Evolutionary conservation across 2,888 invertebrate genomes (phyloP).

Genomic region (Seira musarum): DNA sequence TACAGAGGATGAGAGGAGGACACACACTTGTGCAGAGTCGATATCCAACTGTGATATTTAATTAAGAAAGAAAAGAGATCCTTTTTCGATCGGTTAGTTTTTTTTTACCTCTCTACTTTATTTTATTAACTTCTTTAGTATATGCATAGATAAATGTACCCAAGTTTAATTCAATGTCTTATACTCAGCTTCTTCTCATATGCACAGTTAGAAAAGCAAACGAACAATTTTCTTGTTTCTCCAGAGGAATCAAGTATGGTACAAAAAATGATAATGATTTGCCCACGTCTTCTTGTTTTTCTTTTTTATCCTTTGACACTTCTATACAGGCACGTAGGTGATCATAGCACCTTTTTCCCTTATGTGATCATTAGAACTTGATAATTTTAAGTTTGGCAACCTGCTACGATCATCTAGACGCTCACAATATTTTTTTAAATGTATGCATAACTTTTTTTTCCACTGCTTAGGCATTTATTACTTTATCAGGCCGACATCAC

Average conservation of each 20-base stretch:
- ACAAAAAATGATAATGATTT: not conserved
- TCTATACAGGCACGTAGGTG: constrained; percentile 37
- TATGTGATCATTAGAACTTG: constrained; percentile 34
- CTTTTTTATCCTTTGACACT: constrained; percentile 23
- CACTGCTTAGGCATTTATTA: too few species aligned
- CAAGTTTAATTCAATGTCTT: not conserved
- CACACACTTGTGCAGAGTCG: constrained; percentile 62
- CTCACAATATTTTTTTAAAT: too few species aligned
- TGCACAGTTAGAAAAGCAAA: constrained; percentile 17
- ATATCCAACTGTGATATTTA: constrained; percentile 70
- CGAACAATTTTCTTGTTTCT: not conserved
- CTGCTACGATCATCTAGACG: constrained; percentile 18
- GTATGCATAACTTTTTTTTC: constrained; percentile 46
- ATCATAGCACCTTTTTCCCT: constrained; percentile 34
- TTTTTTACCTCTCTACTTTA: constrained; percentile 14
- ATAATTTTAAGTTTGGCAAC: constrained; percentile 55
- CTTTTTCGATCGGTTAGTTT: constrained; percentile 47
- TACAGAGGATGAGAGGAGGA: constrained; percentile 60
- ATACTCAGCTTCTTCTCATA: not conserved
- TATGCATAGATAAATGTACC: not conserved
- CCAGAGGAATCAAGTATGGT: not conserved
- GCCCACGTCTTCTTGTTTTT: not conserved
- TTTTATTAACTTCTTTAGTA: constrained; percentile 5
- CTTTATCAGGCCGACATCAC: too few species aligned
- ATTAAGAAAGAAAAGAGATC: constrained; percentile 69